These are phyloP conservation scores for Penaeus chinensis DNA, from an alignment of 1,140 invertebrate genomes.

Conservation along the genomic window DNA sequence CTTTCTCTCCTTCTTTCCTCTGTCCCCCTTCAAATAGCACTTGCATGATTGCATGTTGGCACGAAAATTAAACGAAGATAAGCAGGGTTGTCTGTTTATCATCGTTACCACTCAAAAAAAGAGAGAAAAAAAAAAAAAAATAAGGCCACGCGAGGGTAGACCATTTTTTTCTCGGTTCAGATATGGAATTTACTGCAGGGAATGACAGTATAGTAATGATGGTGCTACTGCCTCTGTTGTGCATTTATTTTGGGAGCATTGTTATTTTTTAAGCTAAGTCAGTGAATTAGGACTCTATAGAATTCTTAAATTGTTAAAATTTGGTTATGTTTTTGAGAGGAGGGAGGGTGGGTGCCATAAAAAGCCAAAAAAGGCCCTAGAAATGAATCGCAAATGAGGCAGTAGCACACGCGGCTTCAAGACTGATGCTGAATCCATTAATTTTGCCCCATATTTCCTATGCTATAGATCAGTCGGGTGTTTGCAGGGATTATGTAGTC, in stretches of 20 bases:
- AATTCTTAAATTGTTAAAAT: too few species aligned
- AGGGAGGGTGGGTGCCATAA: not conserved
- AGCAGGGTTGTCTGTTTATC: slow-evolving; percentile 24
- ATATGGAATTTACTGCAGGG: slow-evolving; percentile 24
- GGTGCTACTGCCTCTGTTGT: slow-evolving; percentile 47
- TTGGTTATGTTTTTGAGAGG: too few species aligned
- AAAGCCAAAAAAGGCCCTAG: not conserved
- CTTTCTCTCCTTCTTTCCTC: slow-evolving; percentile 25
- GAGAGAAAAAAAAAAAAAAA: too few species aligned
- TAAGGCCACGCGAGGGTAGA: slow-evolving; percentile 40
- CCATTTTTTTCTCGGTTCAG: not conserved
- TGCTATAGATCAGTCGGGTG: slow-evolving; percentile 53
- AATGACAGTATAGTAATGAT: slow-evolving; percentile 34
- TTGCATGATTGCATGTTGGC: slow-evolving; percentile 54
- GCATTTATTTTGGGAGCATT: not conserved
- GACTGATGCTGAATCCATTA: slow-evolving; percentile 40
- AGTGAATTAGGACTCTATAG: too few species aligned
- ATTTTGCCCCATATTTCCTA: slow-evolving; percentile 46
- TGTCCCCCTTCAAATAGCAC: slow-evolving; percentile 45
- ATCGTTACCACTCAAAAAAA: slow-evolving; percentile 20
- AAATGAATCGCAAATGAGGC: slow-evolving; percentile 14
- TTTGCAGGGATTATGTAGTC: slow-evolving; percentile 32
- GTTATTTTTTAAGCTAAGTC: not conserved
- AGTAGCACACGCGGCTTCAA: slow-evolving; percentile 37
- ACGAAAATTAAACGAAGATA: slow-evolving; percentile 17